Evolutionary conservation across 1,140 invertebrate genomes (phyloP), one percentile per base, ranked within the genome.

Genomic region (Cephus cinctus): DNA sequence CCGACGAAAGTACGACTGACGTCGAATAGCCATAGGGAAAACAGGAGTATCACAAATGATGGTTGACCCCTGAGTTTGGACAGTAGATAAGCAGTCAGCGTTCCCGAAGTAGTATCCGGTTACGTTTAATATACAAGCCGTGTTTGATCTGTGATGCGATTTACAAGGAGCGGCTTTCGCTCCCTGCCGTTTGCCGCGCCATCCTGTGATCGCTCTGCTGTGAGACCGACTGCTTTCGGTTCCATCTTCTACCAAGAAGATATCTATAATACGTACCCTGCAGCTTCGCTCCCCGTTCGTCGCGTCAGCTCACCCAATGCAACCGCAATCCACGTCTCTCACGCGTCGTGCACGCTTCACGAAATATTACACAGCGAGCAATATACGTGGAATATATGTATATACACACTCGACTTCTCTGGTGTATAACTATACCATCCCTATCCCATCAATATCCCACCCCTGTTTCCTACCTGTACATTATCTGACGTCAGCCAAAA

Each of bases 81-180:
- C 6, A 19, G 38, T 41, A 11, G 18, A 21, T 15, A 12, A 20
- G 20, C 11, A 30, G 19, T 36, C 34, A 14, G 53, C 54, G 52
- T 35, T 47, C 55, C 25, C 54, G 55, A n/a, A n/a, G n/a, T n/a
- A n/a, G n/a, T n/a, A n/a, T n/a, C n/a, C n/a, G 57, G 63, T 66
- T 61, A 58, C 64, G 64, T 73, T 76, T 74, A 77, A 76, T 76
- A 76, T 74, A 75, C 67, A 69, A 74, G 60, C 59, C 56, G 63
- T 70, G 71, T 77, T 77, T 77, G 75, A 76, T 77, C 73, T 75
- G 61, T 73, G 71, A 75, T 69, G 71, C 68, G 73, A 77, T 77
- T 75, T 73, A 69, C 65, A 70, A 75, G 67, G 60, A 75, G 63
- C 39, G 43, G 38, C n/a, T n/a, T n/a, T n/a, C n/a, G n/a, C n/a